Conservation (phyloP, 2,888 invertebrate species). For the Sinopyrophorus schimmeli region DNA sequence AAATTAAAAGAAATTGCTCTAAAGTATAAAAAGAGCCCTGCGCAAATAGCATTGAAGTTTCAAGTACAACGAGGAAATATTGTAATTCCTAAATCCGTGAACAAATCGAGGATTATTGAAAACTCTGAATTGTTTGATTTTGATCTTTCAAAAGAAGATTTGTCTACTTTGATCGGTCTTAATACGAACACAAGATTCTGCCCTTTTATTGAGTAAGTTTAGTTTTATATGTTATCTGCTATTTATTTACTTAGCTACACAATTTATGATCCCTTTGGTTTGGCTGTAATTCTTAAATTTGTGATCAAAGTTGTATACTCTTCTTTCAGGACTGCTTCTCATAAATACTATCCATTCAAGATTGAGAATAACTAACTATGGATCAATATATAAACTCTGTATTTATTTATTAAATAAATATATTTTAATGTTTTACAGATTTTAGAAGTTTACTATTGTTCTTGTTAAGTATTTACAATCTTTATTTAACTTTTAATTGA, state of each 20-base stretch:
- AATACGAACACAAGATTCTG: conserved; percentile 73
- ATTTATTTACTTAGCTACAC: conserved; percentile 3
- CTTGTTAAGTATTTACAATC: too few relatives aligned
- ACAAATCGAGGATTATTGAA: conserved; percentile 66
- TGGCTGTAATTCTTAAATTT: too few relatives aligned
- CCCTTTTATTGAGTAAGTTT: conserved; percentile 64
- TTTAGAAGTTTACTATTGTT: too few relatives aligned
- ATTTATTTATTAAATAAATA: too few relatives aligned
- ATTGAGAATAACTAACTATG: conserved; percentile 10
- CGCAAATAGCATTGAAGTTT: conserved; percentile 70
- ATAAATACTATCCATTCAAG: conserved; percentile 59
- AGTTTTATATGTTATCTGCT: not conserved
- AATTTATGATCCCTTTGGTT: too few relatives aligned
- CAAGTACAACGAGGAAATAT: conserved; percentile 70
- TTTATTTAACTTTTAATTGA: too few relatives aligned
- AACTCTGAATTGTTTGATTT: conserved; percentile 79
- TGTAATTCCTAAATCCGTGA: conserved; percentile 83
- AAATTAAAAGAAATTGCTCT: conserved; percentile 65
- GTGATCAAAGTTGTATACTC: too few relatives aligned
- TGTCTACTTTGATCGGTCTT: conserved; percentile 67
- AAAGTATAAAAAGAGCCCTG: conserved; percentile 68
- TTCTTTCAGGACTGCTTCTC: conserved; percentile 48
- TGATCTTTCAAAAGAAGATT: conserved; percentile 68
- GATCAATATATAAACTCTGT: too few relatives aligned
- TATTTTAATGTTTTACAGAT: too few relatives aligned